Base-by-base conservation (phyloP, 2,888 invertebrate genomes). In the Alentia gelatinosa region DNA sequence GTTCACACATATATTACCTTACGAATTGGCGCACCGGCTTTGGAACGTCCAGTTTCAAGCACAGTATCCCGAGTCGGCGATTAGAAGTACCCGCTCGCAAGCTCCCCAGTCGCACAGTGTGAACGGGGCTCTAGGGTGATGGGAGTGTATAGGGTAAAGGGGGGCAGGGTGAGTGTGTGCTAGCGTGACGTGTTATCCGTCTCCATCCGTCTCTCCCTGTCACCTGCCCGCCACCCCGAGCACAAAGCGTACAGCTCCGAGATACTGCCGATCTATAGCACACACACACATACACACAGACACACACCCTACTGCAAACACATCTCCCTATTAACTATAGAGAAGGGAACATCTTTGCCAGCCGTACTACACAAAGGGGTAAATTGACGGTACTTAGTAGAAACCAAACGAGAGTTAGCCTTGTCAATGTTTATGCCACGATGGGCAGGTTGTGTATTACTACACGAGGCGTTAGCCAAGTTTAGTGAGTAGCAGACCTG, bases 121-220 rank as follows among this genome's bases (percentile, higher is more conserved):
- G 19, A n/a, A n/a, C n/a, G 5, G 56, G 56, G 56, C 19, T 56
- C 23, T 3, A n/a, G 47, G 47, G 56, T 56, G 3, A n/a, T n/a
- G n/a, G n/a, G 56, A 56, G 56, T n/a, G 56, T 56, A 56, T 56
- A 56, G 56, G 56, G 56, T 56, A n/a, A 68, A 30, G n/a, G 68
- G n/a, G 68, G n/a, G 26, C 68, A n/a, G 56, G 56, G 56, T 56
- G 56, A 68, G 68, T 68, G 68, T 68, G 68, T 68, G 26, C 68
- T 68, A 33, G 30, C 30, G 30, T 68, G 68, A 68, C 68, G 68
- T 26, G 68, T 30, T 68, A 68, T 68, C 68, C 68, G 68, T 68
- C 68, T 68, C 68, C 12, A 26, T 68, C 33, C n/a, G 68, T 68
- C 68, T 68, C 26, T 30, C 33, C 23, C 68, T 68, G 68, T 68